Percentiles rank a stretch among this genome's conserved stretches.
phyloP scores from a whole-genome alignment of 2,797 vertebrate species.

The Myioborus melanocephalus region DNA sequence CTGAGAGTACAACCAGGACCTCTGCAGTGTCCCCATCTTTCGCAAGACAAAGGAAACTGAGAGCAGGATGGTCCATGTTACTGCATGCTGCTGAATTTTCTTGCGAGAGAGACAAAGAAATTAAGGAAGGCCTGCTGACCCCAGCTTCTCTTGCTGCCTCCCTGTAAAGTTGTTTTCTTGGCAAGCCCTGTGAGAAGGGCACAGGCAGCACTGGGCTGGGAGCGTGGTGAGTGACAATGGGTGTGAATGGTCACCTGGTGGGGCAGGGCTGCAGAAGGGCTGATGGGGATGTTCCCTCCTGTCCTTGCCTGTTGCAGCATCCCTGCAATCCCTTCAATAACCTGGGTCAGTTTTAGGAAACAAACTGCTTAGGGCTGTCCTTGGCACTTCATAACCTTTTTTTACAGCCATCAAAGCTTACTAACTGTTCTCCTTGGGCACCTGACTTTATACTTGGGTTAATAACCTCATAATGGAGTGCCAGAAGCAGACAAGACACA shows the following conservation, averaged over 20 bases:
- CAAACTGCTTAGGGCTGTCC: not conserved
- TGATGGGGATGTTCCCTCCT: not conserved
- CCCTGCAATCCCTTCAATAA: not conserved
- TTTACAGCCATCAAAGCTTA: not conserved
- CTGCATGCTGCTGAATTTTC: not conserved
- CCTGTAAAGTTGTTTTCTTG: not conserved
- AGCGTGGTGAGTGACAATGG: rapidly evolving
- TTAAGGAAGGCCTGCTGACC: not conserved
- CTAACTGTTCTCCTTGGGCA: not conserved
- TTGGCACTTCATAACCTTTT: not conserved
- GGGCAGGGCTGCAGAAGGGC: not conserved
- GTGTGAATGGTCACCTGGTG: rapidly evolving
- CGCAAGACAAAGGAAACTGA: not conserved
- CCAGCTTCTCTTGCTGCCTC: not conserved
- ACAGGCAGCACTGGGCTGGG: not conserved
- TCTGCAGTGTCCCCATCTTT: not conserved
- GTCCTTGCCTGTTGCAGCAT: rapidly evolving
- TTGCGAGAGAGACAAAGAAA: not conserved
- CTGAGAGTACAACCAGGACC: not conserved
- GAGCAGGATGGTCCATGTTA: not conserved
- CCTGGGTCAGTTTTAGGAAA: not conserved
- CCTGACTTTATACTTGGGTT: not conserved
- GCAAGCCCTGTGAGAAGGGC: not conserved
- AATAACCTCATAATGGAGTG: not conserved
- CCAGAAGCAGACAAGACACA: not conserved